Evolutionary conservation across 2,888 invertebrate genomes (phyloP), one percentile per base, ranked within the genome.

Genomic region (Artemia sinica): DNA sequence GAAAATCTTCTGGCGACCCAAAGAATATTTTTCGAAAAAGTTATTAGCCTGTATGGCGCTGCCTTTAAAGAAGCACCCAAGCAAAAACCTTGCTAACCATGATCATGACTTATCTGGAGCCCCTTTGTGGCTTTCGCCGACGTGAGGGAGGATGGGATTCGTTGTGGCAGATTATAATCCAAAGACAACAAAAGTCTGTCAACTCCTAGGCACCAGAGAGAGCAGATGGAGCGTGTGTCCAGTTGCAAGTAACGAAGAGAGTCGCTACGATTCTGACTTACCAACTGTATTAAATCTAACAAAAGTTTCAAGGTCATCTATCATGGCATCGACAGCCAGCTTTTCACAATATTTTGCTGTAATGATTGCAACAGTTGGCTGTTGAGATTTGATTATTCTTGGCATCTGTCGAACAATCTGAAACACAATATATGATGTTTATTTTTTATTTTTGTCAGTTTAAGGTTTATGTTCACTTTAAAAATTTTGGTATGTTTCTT

Each of bases 281-380:
- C 95, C 94, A 74, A 95, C 93, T 75, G 93, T 94, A 52, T 93
- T 94, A 77, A 92, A 96, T 73, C 93, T 86, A 68, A 95, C 92
- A 78, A 90, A 96, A 0, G 95, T 95, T 77, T 91, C 91, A 78
- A 93, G 94, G 76, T 95, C 91, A 75, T 95, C 93, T 77, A 98
- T 89, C 89, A 98, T 91, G 14, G 95, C 89, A 79, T 97, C 97
- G 0, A 98, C 94, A 2, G 97, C 97, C 74, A 95, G 82, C 78
- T 98, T 98, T 79, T 98, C 97, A 76, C 93, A 93, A 80, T 94
- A 98, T 75, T 95, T 85, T 0, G 94, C 93, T 0, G 96, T 96
- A 71, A 98, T 91, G 71, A 98, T 90, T n/a, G 95, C 97, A 75
- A 98, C 92, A 28, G 91, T 93, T 0, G 96, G 96, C 76, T 94